phyloP scores from a whole-genome alignment of 2,888 invertebrate species.

The Bellardia bayeri region DNA sequence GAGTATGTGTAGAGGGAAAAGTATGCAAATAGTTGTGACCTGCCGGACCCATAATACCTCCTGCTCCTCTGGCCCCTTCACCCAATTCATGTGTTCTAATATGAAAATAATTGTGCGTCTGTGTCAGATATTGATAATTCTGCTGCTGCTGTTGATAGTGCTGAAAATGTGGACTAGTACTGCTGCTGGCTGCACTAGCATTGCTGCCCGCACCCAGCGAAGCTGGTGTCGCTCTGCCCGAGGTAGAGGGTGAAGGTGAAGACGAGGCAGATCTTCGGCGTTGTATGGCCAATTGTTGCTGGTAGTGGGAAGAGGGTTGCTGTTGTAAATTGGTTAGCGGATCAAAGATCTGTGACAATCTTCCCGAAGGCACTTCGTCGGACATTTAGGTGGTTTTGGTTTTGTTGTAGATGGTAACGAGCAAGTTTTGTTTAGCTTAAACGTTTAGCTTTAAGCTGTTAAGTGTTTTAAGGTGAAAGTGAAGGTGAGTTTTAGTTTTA shows the following conservation, averaged over 20 bases:
- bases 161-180: conserved; percentile 55
- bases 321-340: conserved; percentile 91
- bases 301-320: conserved; percentile 78
- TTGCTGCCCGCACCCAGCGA: conserved; percentile 60
- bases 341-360: conserved; percentile 93
- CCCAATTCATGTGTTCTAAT: conserved; percentile 78
- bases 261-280: conserved; percentile 78
- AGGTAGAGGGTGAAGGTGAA: conserved; percentile 76
- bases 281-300: conserved; percentile 84
- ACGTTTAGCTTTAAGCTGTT: not conserved
- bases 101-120: conserved; percentile 78
- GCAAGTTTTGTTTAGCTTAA: not conserved
- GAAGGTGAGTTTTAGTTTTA: not conserved
- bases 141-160: conserved; percentile 64
- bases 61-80: conserved; percentile 73
- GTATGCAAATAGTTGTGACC: conserved; percentile 79
- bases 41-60: conserved; percentile 67
- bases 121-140: conserved; percentile 67
- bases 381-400: conserved; percentile 85
- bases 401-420: not conserved
- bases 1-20: conserved; percentile 80
- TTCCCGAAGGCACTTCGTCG: conserved; percentile 88
- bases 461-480: not conserved
- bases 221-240: conserved; percentile 80
- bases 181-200: conserved; percentile 62